phyloP scores from a whole-genome alignment of 2,888 invertebrate species.

The Oithona nana region DNA sequence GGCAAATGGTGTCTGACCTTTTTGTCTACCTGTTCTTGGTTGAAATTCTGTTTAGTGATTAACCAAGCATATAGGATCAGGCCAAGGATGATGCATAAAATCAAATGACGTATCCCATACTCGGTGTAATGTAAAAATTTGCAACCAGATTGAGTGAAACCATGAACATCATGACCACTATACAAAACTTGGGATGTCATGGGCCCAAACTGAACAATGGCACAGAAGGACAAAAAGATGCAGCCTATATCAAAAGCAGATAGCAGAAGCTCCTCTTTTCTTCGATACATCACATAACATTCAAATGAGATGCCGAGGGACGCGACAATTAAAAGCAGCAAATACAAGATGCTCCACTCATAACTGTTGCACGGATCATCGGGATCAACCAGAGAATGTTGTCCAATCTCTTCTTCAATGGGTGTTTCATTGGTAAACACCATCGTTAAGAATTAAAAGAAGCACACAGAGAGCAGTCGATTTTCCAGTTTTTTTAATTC shows the following conservation, averaged over 20 bases:
- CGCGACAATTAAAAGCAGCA: neutral
- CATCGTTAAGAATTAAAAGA: too few species aligned
- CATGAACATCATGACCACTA: neutral
- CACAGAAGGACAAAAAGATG: neutral
- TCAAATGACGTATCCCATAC: neutral
- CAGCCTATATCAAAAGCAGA: neutral
- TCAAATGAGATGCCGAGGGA: neutral
- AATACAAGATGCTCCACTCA: neutral
- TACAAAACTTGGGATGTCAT: neutral
- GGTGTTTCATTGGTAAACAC: too few species aligned
- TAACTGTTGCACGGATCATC: constrained; percentile 5
- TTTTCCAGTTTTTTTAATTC: too few species aligned
- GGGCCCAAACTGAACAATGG: neutral
- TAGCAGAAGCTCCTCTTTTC: neutral
- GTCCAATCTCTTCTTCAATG: too few species aligned
- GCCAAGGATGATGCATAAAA: neutral
- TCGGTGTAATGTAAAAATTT: neutral
- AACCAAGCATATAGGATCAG: neutral
- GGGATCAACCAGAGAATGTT: too few species aligned
- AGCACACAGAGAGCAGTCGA: too few species aligned
- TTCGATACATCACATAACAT: neutral
- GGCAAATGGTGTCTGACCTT: neutral
- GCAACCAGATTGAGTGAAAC: neutral
- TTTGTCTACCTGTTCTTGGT: neutral
- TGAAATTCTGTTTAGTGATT: neutral